Conservation (phyloP, 2,888 invertebrate genomes). For the Dromius quadrimaculatus region DNA sequence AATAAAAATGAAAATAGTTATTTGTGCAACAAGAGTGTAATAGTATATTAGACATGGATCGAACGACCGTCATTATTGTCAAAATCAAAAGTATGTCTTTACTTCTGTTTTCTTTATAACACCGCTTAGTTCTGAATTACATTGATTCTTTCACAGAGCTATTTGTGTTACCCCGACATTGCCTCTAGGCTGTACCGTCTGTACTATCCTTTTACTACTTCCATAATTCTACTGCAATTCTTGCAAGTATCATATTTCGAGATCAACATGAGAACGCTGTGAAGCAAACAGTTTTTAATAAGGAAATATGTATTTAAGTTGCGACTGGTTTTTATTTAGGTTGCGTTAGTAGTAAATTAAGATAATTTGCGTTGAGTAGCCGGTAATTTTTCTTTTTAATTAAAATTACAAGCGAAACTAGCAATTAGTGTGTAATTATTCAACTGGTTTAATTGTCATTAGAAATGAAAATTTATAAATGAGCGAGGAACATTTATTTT, state of each 20-base stretch:
- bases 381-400: slow-evolving; percentile 35
- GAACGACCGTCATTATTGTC: too few species aligned
- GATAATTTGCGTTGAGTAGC: slow-evolving; percentile 21
- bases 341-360: slow-evolving; percentile 27
- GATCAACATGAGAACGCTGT: background rate
- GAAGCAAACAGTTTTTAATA: slow-evolving; percentile 6
- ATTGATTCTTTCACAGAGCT: too few species aligned
- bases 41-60: too few species aligned
- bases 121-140: too few species aligned
- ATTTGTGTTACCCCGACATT: too few species aligned
- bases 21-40: too few species aligned
- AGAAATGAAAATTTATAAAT: slow-evolving; percentile 30
- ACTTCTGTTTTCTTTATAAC: too few species aligned
- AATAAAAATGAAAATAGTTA: too few species aligned
- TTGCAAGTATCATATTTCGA: background rate
- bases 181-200: too few species aligned
- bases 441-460: slow-evolving; percentile 34
- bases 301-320: slow-evolving; percentile 20
- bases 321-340: slow-evolving; percentile 23
- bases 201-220: too few species aligned
- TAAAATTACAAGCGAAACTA: slow-evolving; percentile 35
- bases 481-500: slow-evolving; percentile 26
- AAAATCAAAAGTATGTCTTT: too few species aligned
- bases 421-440: slow-evolving; percentile 34
- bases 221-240: too few species aligned